Base-by-base conservation (phyloP, 2,797 vertebrate species). In the Mormyrus hasselquistii region DNA sequence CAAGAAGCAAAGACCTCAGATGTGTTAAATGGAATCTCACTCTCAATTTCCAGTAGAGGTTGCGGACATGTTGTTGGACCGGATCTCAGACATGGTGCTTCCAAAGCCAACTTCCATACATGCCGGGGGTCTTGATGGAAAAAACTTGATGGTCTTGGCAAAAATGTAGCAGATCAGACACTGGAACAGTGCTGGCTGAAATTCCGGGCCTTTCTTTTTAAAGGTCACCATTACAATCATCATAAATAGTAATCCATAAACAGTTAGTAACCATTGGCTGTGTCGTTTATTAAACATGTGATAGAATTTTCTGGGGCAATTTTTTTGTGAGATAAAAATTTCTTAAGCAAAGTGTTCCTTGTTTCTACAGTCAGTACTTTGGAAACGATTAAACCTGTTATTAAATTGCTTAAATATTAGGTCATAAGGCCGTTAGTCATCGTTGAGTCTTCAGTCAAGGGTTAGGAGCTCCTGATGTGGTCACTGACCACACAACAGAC, bases 271-370 rank as follows among this genome's bases (percentile, higher is more conserved):
- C 52, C 19, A 59, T 16, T 87, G 85, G 85, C 34, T 38, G 34
- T 29, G 34, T 19, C 3, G 8, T 50, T 86, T 57, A 8, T 57
- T 53, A 25, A 50, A 53, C 52, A 83, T 49, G 34, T 41, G 52
- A 55, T 87, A 12, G 59, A 59, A 86, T 29, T 22, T 0, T 22
- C 47, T 29, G 2, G 44, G 49, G 41, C 22, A 7, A 55, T 86
- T 52, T 52, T 84, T 53, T 34, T 29, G 22, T 19, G 2, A 1
- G 22, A 53, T 55, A 86, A 85, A 86, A n/a, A 87, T 29, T 55
- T 87, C 6, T 59, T 87, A 44, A 87, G 53, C 52, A 87, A 55
- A 87, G 29, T 87, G 85, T 57, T 87, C 49, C 47, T 88, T 65
- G 57, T 69, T 65, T 41, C 57, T 88, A 53, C 14, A 12, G 57